Percentiles rank a stretch among this genome's conserved stretches.
Evolutionary conservation across 1,140 invertebrate species (phyloP).

Genomic region (Nebria ingens): DNA sequence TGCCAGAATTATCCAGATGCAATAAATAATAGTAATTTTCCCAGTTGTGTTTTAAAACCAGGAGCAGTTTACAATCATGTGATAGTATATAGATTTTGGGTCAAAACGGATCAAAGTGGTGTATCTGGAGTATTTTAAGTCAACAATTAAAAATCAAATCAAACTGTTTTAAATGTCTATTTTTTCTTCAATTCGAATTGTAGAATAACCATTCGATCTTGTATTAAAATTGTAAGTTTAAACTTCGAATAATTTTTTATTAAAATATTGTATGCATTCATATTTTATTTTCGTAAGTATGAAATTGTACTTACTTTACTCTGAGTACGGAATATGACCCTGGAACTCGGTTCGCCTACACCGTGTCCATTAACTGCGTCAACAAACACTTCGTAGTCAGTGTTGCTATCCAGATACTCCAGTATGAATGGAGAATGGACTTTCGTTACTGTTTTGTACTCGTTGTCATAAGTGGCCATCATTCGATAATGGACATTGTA

Average conservation of each 20-base stretch:
- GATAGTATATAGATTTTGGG: conserved; percentile 48
- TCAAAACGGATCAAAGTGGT: conserved; percentile 19
- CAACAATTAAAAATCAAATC: too few relatives aligned
- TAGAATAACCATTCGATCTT: too few relatives aligned
- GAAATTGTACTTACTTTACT: conserved; percentile 39
- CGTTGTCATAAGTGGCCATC: conserved; percentile 27
- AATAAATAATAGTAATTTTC: conserved; percentile 63
- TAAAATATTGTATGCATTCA: not conserved
- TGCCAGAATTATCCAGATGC: conserved; percentile 82
- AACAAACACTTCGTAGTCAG: conserved; percentile 71
- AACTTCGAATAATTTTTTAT: too few relatives aligned
- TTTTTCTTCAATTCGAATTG: too few relatives aligned
- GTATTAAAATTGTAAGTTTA: too few relatives aligned
- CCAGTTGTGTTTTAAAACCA: conserved; percentile 53
- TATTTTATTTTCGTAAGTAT: not conserved
- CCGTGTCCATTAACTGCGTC: conserved; percentile 73
- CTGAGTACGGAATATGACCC: conserved; percentile 62
- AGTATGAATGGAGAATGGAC: conserved; percentile 60
- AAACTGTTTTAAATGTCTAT: too few relatives aligned
- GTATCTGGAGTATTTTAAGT: not conserved
- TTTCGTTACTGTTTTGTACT: conserved; percentile 25
- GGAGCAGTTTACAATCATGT: conserved; percentile 53
- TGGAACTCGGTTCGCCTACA: conserved; percentile 57
- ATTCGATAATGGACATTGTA: conserved; percentile 10
- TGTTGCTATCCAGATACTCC: conserved; percentile 58